Base-by-base conservation (phyloP, 2,888 invertebrate species). In the Archips xylosteana region DNA sequence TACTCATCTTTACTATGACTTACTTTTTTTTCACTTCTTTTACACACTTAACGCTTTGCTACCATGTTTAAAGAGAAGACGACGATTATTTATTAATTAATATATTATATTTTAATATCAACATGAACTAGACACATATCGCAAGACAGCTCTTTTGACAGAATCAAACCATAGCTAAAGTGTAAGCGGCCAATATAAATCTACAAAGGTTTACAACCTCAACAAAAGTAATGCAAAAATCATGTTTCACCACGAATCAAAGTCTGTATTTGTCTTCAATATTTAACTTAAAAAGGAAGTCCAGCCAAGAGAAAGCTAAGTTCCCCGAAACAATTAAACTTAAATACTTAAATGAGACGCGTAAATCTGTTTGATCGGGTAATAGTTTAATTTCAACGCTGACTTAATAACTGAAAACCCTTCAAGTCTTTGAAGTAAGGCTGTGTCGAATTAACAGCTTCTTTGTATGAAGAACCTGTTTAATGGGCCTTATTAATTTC, bases 401-500 rank as follows among this genome's bases (percentile, higher is more conserved):
- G 68, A 68, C 63, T 68, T 57, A 49, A 63, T 63, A 63, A 73
- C 54, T 57, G 39, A 59, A 68, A 69, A 59, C 59, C 42, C 59
- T 63, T 32, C 68, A 65, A 51, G 60, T 59, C 49, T 66, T 61
- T 74, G 64, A 73, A 49, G 59, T 49, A 51, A 64, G 73, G 63
- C 68, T 63, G 36, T 64, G n/a, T 51, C 34, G 57, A 69, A 74
- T 70, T 74, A 74, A 60, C 73, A 69, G 69, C 65, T 51, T 61
- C 60, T 65, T 65, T 70, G 74, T 74, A 61, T 68, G 59, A 51
- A 47, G 69, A 59, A 34, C 63, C 59, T 70, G 74, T 70, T 74
- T 74, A 74, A 70, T 74, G 60, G 71, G 72, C 34, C 71, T 76
- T 75, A 78, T 78, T 78, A 78, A 76, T 76, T 71, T 62, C 51